Evolutionary conservation across 2,113 vertebrate genomes (phyloP), one percentile per base, ranked within the genome.

Genomic region (Thinocorus orbignyianus): DNA sequence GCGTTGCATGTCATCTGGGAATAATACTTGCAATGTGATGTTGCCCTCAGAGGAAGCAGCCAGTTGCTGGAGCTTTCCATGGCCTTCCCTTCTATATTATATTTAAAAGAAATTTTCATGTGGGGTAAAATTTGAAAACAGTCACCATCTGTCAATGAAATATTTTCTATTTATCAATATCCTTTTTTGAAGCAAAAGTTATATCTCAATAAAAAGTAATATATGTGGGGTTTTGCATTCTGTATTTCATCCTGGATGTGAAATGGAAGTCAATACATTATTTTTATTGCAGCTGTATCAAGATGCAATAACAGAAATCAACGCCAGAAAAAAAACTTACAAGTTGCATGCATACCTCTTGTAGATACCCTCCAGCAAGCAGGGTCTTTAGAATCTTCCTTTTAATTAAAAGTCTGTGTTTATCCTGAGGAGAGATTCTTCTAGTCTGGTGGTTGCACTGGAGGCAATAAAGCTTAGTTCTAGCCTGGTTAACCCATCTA

Each of bases 121-220:
- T 41, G 60, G 8, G 22, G 26, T 64, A 60, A 51, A 90, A 69
- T 35, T 57, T 80, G 55, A 77, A 95, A 96, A 51, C 33, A 84
- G 30, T 66, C 48, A 23, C 61, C 17, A 19, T 46, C 81, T 68
- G 52, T 35, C 39, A 79, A 33, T 70, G 49, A 93, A 95, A 90
- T 90, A 84, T 71, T 69, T 87, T 74, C 37, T 90, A 13, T 90
- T 86, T 78, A 94, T 78, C 72, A 86, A 66, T 82, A 68, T 65
- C 41, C 9, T 52, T 39, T 69, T 93, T 72, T 49, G 24, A 82
- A 70, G 19, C 30, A 44, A 93, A 94, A 86, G 16, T 64, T 86
- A 41, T 3, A 5, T 78, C 39, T 71, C 76, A 74, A 68, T 65
- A 30, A 84, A 72, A 91, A 69, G 35, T 33, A 86, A 78, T 78